Evolutionary conservation across 2,888 invertebrate species (phyloP).

Genomic region (Entomobrya proxima): DNA sequence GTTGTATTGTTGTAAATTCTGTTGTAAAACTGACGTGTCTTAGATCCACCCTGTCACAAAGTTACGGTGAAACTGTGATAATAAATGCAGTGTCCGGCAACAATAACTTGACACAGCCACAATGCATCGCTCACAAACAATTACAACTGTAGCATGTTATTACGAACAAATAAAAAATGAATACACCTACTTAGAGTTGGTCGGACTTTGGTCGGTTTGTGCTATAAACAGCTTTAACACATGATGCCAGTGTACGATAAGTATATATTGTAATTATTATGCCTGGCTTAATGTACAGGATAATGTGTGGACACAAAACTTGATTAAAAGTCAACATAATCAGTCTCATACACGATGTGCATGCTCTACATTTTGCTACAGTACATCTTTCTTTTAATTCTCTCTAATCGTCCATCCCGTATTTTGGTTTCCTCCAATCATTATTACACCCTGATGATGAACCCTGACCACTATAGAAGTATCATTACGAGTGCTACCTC

Average conservation of each 20-base stretch:
- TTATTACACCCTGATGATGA: not conserved
- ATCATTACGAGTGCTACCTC: not conserved
- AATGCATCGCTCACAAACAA: not conserved
- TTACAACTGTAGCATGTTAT: constrained; percentile 17
- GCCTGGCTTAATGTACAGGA: not conserved
- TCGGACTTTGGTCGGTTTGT: not conserved
- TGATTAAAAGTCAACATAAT: constrained; percentile 10
- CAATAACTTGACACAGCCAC: constrained; percentile 34
- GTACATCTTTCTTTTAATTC: constrained; percentile 24
- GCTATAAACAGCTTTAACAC: too few relatives aligned
- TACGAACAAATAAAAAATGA: not conserved
- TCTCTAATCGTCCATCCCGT: constrained; percentile 51
- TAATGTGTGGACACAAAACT: constrained; percentile 13
- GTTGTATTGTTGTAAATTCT: not conserved
- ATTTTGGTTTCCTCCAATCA: constrained; percentile 30
- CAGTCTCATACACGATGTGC: not conserved
- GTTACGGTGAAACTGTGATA: constrained; percentile 52
- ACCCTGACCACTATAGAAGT: constrained; percentile 10
- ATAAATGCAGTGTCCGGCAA: constrained; percentile 56
- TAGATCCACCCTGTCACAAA: constrained; percentile 32
- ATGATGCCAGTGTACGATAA: too few relatives aligned
- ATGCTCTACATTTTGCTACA: not conserved
- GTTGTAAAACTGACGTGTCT: not conserved
- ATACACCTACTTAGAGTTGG: not conserved
- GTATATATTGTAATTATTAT: not conserved